These are phyloP conservation scores for Anorthoa munda DNA, from an alignment of 2,888 invertebrate genomes.

Conservation along the genomic window DNA sequence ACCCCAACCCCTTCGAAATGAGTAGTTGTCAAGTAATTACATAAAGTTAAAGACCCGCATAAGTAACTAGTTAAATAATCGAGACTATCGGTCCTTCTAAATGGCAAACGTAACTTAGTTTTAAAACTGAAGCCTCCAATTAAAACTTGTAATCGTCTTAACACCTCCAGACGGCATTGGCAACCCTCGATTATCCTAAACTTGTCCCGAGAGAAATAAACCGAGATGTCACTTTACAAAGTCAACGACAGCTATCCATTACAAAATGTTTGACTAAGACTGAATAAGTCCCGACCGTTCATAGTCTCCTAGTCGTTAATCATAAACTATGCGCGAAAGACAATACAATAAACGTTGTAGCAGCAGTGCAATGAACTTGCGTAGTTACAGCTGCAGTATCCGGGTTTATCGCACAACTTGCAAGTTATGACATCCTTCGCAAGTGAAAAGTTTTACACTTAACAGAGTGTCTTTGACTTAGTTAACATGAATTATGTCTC, in stretches of 20 bases:
- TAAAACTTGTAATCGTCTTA: constrained; percentile 62
- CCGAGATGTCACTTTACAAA: constrained; percentile 57
- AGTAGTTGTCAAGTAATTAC: constrained; percentile 18
- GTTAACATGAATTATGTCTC: constrained; percentile 67
- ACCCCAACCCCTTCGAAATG: constrained; percentile 18
- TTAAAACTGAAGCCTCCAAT: constrained; percentile 58
- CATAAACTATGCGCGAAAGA: constrained; percentile 37
- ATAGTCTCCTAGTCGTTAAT: constrained; percentile 38
- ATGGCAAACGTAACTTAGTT: constrained; percentile 53
- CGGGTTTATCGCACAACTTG: constrained; percentile 55
- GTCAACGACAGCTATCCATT: constrained; percentile 61
- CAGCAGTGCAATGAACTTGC: constrained; percentile 46
- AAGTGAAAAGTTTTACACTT: constrained; percentile 64
- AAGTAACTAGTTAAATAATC: constrained; percentile 41
- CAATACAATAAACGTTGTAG: constrained; percentile 30
- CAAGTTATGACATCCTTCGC: constrained; percentile 61
- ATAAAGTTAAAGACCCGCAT: constrained; percentile 21
- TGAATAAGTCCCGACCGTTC: constrained; percentile 39
- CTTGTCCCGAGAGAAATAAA: constrained; percentile 52
- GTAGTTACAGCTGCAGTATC: constrained; percentile 47
- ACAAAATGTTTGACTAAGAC: constrained; percentile 52
- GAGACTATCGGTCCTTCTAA: constrained; percentile 36
- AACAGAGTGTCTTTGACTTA: constrained; percentile 66
- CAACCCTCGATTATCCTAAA: constrained; percentile 59
- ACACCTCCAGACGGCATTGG: constrained; percentile 56